Base-by-base conservation (phyloP, 2,113 vertebrate species). In the Copsychus sechellarum region DNA sequence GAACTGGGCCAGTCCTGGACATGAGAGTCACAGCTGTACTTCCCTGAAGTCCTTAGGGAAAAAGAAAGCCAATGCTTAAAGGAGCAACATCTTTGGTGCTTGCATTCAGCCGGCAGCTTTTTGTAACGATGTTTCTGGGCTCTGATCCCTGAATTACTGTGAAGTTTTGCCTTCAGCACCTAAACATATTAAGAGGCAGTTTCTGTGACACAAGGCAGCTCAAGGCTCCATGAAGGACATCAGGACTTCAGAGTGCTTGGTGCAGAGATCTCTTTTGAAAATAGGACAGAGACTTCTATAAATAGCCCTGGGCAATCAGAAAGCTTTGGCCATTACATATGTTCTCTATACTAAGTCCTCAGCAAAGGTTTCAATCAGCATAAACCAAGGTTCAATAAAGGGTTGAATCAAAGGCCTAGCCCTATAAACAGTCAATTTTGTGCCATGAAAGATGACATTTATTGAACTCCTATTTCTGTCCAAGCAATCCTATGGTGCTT, bases 101-200 rank as follows among this genome's bases (percentile, higher is more conserved):
- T 88, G 54, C 54, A 77, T 72, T 57, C 23, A 74, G 83, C 77
- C 3, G 0, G 43, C 40, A 93, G 82, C 58, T 82, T 94, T 88
- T 69, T 53, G 33, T 61, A 90, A 80, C 76, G 45, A 57, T 1
- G 6, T 80, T 92, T 91, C 65, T 56, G 54, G 70, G 25, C 66
- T 93, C 78, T 81, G 61, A 95, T 95, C 65, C 40, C 45, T 77
- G 79, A 82, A 69, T 28, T 69, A n/a, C 88, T 82, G 45, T 73
- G 53, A 92, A 82, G 58, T 73, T 94, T 84, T 91, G 47, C 93
- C 85, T 87, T 93, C 90, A 95, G 73, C 69, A 89, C 65, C 66
- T 80, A 66, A 88, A 92, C 7, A 15, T 61, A 62, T 80, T 95
- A 86, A 54, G 47, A 92, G 24, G 47, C 60, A 78, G 28, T 92